Conservation (phyloP, 2,888 invertebrate species). For the Dusona sp. region DNA sequence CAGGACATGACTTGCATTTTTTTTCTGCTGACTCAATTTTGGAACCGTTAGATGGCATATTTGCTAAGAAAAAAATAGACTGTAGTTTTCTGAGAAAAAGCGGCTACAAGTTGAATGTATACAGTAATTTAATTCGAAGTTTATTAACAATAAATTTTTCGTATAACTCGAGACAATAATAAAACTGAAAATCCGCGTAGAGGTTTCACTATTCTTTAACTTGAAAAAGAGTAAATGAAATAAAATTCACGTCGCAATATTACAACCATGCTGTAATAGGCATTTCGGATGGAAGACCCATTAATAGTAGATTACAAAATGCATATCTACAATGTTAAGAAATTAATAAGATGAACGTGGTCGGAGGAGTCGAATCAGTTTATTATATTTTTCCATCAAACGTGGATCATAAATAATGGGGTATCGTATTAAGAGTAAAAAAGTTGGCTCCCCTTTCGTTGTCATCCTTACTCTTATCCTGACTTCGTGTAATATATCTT, state of each 20-base stretch:
- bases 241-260: too few relatives aligned
- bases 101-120: neutral
- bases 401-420: neutral
- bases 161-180: neutral
- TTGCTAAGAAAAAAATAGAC: neutral
- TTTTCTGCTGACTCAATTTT: neutral
- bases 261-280: too few relatives aligned
- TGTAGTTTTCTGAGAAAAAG: neutral
- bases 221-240: neutral
- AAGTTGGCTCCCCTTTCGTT: conserved; percentile 32
- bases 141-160: neutral
- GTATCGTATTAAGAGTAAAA: neutral
- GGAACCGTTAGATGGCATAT: neutral
- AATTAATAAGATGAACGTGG: neutral
- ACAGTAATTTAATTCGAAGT: neutral
- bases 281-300: neutral
- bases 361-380: neutral
- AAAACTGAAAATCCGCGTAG: neutral
- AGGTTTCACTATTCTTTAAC: neutral
- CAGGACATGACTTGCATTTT: neutral
- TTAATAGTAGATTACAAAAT: neutral
- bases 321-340: neutral
- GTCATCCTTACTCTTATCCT: conserved; percentile 25
- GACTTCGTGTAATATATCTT: conserved; percentile 45
- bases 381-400: neutral